These are phyloP conservation scores for Pediacus dermestoides DNA, from an alignment of 2,888 invertebrate species.

Conservation along the genomic window DNA sequence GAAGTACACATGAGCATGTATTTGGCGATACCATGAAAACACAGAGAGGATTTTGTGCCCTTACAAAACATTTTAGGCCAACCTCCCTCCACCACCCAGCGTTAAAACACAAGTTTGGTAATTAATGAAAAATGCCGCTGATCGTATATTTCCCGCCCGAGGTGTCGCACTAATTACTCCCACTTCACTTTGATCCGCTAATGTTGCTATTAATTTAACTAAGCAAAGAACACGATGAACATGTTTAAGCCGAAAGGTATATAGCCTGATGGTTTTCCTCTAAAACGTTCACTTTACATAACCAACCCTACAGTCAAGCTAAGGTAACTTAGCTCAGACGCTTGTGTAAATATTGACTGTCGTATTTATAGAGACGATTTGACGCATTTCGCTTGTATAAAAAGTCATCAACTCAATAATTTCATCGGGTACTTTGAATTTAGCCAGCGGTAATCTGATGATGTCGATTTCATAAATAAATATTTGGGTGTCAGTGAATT, in stretches of 20 bases:
- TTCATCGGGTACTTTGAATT: constrained; percentile 25
- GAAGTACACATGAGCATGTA: too few species aligned
- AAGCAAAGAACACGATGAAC: neutral
- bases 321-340: too few species aligned
- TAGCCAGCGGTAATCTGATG: constrained; percentile 18
- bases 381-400: constrained; percentile 21
- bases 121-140: too few species aligned
- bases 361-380: constrained; percentile 23
- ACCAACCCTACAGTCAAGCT: too few species aligned
- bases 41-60: too few species aligned
- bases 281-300: too few species aligned
- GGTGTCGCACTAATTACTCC: constrained; percentile 13
- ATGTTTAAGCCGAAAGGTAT: too few species aligned
- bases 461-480: constrained; percentile 24
- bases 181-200: constrained; percentile 15
- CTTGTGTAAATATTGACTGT: constrained; percentile 21
- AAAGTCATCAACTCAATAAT: constrained; percentile 21
- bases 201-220: constrained; percentile 18
- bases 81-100: too few species aligned
- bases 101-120: too few species aligned
- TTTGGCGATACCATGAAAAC: too few species aligned
- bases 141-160: constrained; percentile 9
- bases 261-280: too few species aligned
- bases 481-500: constrained; percentile 21
- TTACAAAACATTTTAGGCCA: too few species aligned